Percentiles rank a stretch among this genome's conserved stretches.
These are phyloP conservation scores for Antheraea assamensis DNA, from an alignment of 2,888 invertebrate species.

Conservation along the genomic window DNA sequence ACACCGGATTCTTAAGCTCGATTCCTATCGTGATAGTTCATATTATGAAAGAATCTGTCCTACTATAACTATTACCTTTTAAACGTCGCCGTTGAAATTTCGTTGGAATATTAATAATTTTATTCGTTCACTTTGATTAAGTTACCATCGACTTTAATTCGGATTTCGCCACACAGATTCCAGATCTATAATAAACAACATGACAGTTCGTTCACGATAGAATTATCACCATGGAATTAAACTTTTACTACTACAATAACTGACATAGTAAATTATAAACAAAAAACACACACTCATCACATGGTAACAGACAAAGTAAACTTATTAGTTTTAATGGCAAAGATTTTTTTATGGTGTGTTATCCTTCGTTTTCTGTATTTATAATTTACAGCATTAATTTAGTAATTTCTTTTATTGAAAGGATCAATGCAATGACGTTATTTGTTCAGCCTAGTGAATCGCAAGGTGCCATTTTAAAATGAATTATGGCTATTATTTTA, in stretches of 20 bases:
- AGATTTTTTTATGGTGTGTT: neutral
- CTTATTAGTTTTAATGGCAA: neutral
- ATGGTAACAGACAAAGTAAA: slow-evolving; percentile 21
- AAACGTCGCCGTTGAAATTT: neutral
- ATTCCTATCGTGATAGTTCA: neutral
- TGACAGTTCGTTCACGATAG: neutral
- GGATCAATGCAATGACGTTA: slow-evolving; percentile 27
- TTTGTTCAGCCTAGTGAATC: slow-evolving; percentile 69
- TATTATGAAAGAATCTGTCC: neutral
- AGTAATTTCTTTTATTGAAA: slow-evolving; percentile 31
- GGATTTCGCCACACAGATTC: neutral
- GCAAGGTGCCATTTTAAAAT: slow-evolving; percentile 75
- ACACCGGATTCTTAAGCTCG: slow-evolving; percentile 41
- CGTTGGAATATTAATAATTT: neutral
- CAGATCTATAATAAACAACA: neutral
- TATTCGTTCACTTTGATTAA: neutral
- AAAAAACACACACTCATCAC: slow-evolving; percentile 30
- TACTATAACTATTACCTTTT: neutral
- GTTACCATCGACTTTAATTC: neutral
- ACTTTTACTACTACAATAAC: neutral
- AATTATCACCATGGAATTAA: slow-evolving; percentile 3
- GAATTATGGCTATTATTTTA: slow-evolving; percentile 72
- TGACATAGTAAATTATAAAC: neutral
- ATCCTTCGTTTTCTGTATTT: slow-evolving; percentile 3
- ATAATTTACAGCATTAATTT: slow-evolving; percentile 33